Conservation (phyloP, 2,797 vertebrate species). For the Siniperca undulata region DNA sequence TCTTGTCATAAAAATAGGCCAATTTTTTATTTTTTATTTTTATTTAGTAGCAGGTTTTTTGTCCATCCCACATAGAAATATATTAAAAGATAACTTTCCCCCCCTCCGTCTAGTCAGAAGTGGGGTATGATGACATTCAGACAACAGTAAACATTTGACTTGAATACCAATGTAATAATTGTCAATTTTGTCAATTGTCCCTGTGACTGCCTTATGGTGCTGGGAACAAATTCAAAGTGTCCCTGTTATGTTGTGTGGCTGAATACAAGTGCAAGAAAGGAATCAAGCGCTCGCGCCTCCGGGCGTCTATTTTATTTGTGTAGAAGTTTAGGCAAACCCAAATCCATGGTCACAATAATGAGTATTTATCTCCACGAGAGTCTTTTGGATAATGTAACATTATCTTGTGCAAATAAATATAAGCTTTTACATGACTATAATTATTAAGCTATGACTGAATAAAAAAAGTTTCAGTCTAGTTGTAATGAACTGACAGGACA, state of each 20-base stretch:
- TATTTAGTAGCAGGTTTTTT: neutral
- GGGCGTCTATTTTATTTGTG: neutral
- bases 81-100: neutral
- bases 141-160: neutral
- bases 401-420: neutral
- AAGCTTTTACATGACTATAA: neutral
- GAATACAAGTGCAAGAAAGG: neutral
- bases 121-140: neutral
- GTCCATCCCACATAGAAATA: neutral
- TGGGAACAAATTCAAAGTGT: neutral
- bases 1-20: too few species aligned
- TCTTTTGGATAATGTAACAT: neutral
- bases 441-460: too few species aligned
- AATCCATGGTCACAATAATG: neutral
- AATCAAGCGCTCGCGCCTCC: neutral
- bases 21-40: neutral
- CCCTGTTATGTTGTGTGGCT: neutral
- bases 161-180: neutral
- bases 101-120: neutral
- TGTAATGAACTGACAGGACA: neutral
- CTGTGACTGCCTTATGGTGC: neutral
- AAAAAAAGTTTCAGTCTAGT: neutral
- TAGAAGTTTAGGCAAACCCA: neutral
- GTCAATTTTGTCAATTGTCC: neutral
- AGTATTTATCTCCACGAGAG: neutral